These are phyloP conservation scores for Ginglymostoma cirratum DNA, from an alignment of 2,113 vertebrate genomes.

Conservation along the genomic window DNA sequence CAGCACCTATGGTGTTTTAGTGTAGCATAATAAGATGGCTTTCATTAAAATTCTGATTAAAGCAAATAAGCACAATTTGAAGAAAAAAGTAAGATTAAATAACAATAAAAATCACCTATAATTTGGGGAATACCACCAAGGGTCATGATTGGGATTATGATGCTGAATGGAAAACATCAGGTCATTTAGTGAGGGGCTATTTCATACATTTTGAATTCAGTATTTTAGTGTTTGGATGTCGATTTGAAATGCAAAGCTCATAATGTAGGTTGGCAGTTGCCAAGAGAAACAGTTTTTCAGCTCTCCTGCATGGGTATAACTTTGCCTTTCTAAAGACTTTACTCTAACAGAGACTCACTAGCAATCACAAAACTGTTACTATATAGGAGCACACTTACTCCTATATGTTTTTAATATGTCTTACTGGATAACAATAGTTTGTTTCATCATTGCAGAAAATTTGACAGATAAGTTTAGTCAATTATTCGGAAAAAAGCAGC, in stretches of 20 bases:
- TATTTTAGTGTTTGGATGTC: not conserved
- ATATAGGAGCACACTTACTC: too few relatives aligned
- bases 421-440: not conserved
- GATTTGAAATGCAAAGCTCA: not conserved
- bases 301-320: not conserved
- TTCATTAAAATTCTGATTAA: not conserved
- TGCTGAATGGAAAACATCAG: not conserved
- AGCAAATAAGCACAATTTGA: not conserved
- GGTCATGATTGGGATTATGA: not conserved
- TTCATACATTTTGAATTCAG: not conserved
- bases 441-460: not conserved
- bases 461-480: too few relatives aligned
- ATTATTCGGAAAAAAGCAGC: not conserved
- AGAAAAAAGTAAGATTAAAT: not conserved
- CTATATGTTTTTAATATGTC: too few relatives aligned
- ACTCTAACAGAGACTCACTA: not conserved
- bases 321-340: not conserved
- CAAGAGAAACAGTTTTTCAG: not conserved
- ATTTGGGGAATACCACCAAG: not conserved
- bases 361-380: not conserved
- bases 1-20: not conserved
- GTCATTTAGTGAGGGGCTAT: not conserved
- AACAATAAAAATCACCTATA: not conserved
- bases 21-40: not conserved
- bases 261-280: not conserved